Evolutionary conservation across 1,140 invertebrate genomes (phyloP), one percentile per base, ranked within the genome.

Genomic region (Musca vetustissima): DNA sequence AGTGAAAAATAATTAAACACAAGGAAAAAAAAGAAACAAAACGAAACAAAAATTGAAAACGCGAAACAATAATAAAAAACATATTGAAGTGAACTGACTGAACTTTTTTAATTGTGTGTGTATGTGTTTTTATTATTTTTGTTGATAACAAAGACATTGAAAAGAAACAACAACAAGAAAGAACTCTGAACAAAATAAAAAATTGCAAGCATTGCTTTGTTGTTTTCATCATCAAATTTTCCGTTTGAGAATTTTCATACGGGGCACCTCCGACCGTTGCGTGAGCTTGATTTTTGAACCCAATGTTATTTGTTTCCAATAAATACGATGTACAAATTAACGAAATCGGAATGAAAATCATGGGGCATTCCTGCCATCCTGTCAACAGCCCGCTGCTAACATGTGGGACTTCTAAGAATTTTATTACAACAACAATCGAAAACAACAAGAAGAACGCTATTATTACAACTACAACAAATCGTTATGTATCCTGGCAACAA

Each of bases 141-240:
- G 15, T 61, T 61, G 57, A 61, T 61, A 61, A 61, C 57, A 61
- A 61, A 61, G 57, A 36, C 57, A 61, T 19, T 25, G 25, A 59
- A 59, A 28, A 43, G 8, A 9, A 32, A 59, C n/a, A 59, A 59
- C n/a, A 59, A 17, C 7, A 32, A 32, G 11, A 8, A 53, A 19
- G 50, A 4, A 3, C 13, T 22, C 17, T 17, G 15, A 59, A 28
- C 17, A 43, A 17, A 59, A 9, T 32, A 9, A 9, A 6, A 59
- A 36, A 61, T 61, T 61, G 57, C 57, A 61, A 61, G 17, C 28
- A 24, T 19, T 36, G 28, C 17, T 4, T n/a, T 61, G 32, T 61
- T 61, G 57, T 32, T 61, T 61, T 61, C 57, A 61, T 61, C 57
- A 61, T 61, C 57, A 61, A 61, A 61, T 61, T 61, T 61, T 61